Evolutionary conservation across 2,113 vertebrate species (phyloP), one percentile per base, ranked within the genome.

Genomic region (Apteryx mantelli): DNA sequence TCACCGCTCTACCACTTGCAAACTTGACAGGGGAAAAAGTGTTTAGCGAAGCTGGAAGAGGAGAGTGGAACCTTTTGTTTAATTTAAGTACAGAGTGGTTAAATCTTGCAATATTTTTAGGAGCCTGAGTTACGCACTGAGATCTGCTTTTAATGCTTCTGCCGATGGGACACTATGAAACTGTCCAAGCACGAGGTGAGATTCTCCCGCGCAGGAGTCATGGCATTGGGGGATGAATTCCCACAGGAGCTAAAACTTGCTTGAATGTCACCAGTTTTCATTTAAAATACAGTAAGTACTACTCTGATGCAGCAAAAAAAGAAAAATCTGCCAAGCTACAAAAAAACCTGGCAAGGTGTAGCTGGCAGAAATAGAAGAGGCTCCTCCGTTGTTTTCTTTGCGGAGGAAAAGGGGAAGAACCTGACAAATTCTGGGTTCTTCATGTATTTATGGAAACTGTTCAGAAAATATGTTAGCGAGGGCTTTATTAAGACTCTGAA

Each of bases 131-230:
- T 63, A 21, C 28, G 50, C n/a, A 2, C 18, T 0, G 21, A 63
- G 66, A 28, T 71, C 30, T 46, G 10, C 7, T 12, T 60, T 76
- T 11, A 44, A 15, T 52, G 9, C 42, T 16, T 71, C 30, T 24
- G 8, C 60, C 65, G 34, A 34, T 11, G 53, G 46, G 66, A 25
- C 0, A 0, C 32, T 30, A 1, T 3, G 14, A 66, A 68, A 68
- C 30, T 63, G 19, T 56, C 63, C 46, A 18, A 0, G 22, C 32
- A 2, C 6, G 10, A 36, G 13, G 24, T 69, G 71, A 63, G 61
- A 40, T 73, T 3, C 28, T 36, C 5, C 32, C 40, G 0, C 10
- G 22, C 13, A 50, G 63, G 52, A 55, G 26, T 38, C 24, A 3
- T 55, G 66, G 30, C 18, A 0, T 5, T 17, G 15, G 40, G 55